Evolutionary conservation across 2,113 vertebrate species (phyloP), one percentile per base, ranked within the genome.

Genomic region (Poeciliopsis prolifica): DNA sequence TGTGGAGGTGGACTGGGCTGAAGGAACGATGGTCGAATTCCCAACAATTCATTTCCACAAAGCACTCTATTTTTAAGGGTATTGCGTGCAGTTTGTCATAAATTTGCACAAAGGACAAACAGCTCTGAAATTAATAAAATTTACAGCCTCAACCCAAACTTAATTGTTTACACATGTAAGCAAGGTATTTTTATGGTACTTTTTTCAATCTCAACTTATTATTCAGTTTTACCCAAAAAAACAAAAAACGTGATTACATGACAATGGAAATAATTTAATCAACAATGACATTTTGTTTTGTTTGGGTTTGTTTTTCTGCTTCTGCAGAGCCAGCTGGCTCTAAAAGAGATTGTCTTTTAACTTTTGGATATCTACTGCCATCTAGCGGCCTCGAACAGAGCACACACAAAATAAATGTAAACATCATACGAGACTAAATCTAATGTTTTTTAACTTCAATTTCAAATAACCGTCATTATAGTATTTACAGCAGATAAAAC

Each of bases 331-430:
- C n/a, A 48, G 40, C 24, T 65, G 29, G 24, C 40, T 74, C n/a
- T 3, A n/a, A 48, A n/a, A 0, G 37, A 51, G 68, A 26, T 19
- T 15, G 1, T 8, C 48, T 14, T 44, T 1, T 0, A 3, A 82
- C 79, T 74, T 72, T 13, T 85, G 9, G 26, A 70, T 42, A 28
- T 83, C 28, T 86, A 58, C 28, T 40, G 79, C 88, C 87, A 80
- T 78, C 90, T 91, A 31, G 72, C 86, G 91, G 81, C 35, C 2
- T 1, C 1, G 8, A 9, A 3, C 12, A 3, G 6, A 31, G 17
- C 1, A 24, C 48, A n/a, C 1, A 24, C 35, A 54, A 29, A 28
- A 15, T 28, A 29, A 64, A 30, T 8, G 22, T 9, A n/a, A 58
- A 24, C 15, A n/a, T n/a, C 19, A 58, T 22, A 22, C 6, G 7